These are phyloP conservation scores for Scaptomyza tumidula DNA, from an alignment of 2,888 invertebrate genomes.

Conservation along the genomic window DNA sequence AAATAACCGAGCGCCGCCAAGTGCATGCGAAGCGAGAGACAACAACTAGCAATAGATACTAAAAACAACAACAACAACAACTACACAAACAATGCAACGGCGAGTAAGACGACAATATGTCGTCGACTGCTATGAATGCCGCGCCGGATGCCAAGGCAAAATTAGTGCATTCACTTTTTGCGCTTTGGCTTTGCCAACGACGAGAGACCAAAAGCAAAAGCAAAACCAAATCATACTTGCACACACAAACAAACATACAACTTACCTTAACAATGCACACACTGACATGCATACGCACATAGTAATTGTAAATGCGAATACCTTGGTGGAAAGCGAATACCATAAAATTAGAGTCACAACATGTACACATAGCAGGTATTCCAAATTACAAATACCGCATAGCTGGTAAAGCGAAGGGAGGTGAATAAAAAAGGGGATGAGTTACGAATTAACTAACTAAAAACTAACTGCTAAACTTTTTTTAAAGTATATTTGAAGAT, in stretches of 20 bases:
- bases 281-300: constrained; percentile 5
- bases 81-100: constrained; percentile 18
- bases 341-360: constrained; percentile 43
- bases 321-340: constrained; percentile 40
- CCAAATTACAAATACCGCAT: constrained; percentile 21
- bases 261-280: constrained; percentile 4
- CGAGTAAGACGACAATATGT: constrained; percentile 41
- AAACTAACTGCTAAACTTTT: too few species aligned
- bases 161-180: constrained; percentile 83
- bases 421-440: too few species aligned
- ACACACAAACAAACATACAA: constrained; percentile 10
- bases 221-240: constrained; percentile 18
- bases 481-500: not conserved
- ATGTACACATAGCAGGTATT: constrained; percentile 36
- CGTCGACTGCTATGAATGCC: constrained; percentile 66
- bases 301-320: constrained; percentile 63
- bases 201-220: constrained; percentile 45
- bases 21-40: constrained; percentile 36
- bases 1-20: constrained; percentile 33
- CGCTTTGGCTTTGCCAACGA: constrained; percentile 62
- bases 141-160: constrained; percentile 82
- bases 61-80: constrained; percentile 13
- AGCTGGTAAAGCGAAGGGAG: not conserved
- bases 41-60: constrained; percentile 56
- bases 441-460: not conserved